Percentiles rank a stretch among this genome's conserved stretches.
Conservation (phyloP, 2,888 invertebrate genomes). For the Caenorhabditis sinica region DNA sequence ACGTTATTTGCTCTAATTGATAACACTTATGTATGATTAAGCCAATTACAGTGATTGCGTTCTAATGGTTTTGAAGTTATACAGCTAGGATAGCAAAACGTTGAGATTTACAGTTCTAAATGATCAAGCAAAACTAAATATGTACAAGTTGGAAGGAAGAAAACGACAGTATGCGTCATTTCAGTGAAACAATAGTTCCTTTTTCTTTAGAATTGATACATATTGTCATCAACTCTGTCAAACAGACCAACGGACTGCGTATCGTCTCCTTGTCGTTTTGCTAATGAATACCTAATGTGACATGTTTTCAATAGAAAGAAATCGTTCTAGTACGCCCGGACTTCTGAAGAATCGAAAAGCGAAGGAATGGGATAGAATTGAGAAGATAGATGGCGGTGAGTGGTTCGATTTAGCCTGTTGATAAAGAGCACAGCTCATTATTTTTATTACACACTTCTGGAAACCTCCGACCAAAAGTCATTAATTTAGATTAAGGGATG, state of each 20-base stretch:
- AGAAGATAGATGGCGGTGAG: slow-evolving; percentile 18
- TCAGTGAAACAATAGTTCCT: slow-evolving; percentile 24
- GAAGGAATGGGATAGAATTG: slow-evolving; percentile 9
- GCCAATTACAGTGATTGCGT: slow-evolving; percentile 1
- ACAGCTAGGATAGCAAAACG: too few species aligned
- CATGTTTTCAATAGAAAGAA: slow-evolving; percentile 38
- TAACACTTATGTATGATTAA: background rate
- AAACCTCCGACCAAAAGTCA: slow-evolving; percentile 48
- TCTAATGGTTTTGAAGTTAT: background rate
- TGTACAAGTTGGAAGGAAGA: background rate
- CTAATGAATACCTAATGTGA: slow-evolving; percentile 66
- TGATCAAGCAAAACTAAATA: background rate
- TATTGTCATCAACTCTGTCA: slow-evolving; percentile 40
- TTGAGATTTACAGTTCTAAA: background rate
- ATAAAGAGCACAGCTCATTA: slow-evolving; percentile 57
- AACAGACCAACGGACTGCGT: slow-evolving; percentile 47
- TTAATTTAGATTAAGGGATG: slow-evolving; percentile 56
- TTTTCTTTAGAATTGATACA: slow-evolving; percentile 28
- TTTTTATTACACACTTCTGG: slow-evolving; percentile 55
- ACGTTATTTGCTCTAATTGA: slow-evolving; percentile 30
- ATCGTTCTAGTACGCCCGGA: slow-evolving; percentile 10
- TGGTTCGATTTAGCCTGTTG: slow-evolving; percentile 36
- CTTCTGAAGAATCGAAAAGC: slow-evolving; percentile 28
- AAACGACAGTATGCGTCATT: slow-evolving; percentile 27
- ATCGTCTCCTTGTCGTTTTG: slow-evolving; percentile 39